A percentile compares a stretch with the other conserved stretches of the same genome.
Conservation (phyloP, 1,140 invertebrate genomes). For the Macrotrachela quadricornifera region DNA sequence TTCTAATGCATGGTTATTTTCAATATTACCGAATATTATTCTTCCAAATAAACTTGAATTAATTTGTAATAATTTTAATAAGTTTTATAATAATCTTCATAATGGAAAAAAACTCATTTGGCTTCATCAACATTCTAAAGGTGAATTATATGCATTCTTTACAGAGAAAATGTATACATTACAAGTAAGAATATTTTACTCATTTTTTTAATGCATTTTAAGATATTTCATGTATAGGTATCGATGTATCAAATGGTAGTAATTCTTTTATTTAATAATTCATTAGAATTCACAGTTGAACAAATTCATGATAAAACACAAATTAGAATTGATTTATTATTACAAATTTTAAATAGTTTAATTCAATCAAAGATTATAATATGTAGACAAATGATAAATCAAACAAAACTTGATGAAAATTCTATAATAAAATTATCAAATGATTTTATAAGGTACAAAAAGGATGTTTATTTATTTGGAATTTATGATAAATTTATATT, state of each 20-base stretch:
- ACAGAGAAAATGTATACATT: slow-evolving; percentile 45
- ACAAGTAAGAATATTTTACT: slow-evolving; percentile 21
- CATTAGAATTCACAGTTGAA: slow-evolving; percentile 56
- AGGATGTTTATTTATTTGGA: too few relatives aligned
- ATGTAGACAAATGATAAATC: too few relatives aligned
- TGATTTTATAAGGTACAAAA: too few relatives aligned
- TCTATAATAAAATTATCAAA: too few relatives aligned
- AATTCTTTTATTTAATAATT: slow-evolving; percentile 74
- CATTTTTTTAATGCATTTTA: background rate
- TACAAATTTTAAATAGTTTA: too few relatives aligned
- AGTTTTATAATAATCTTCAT: slow-evolving; percentile 81
- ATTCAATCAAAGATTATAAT: too few relatives aligned
- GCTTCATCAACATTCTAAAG: slow-evolving; percentile 93
- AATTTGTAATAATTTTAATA: slow-evolving; percentile 47
- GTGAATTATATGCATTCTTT: slow-evolving; percentile 82
- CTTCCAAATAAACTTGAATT: slow-evolving; percentile 60
- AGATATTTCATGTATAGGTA: slow-evolving; percentile 32
- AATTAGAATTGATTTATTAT: too few relatives aligned
- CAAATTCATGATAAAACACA: slow-evolving; percentile 40
- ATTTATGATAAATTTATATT: too few relatives aligned
- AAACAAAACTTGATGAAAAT: too few relatives aligned
- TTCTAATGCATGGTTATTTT: slow-evolving; percentile 91
- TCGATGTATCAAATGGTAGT: slow-evolving; percentile 98
- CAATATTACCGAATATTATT: slow-evolving; percentile 68
- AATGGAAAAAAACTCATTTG: slow-evolving; percentile 89